phyloP scores from a whole-genome alignment of 2,888 invertebrate genomes.

The Apamea crenata region DNA sequence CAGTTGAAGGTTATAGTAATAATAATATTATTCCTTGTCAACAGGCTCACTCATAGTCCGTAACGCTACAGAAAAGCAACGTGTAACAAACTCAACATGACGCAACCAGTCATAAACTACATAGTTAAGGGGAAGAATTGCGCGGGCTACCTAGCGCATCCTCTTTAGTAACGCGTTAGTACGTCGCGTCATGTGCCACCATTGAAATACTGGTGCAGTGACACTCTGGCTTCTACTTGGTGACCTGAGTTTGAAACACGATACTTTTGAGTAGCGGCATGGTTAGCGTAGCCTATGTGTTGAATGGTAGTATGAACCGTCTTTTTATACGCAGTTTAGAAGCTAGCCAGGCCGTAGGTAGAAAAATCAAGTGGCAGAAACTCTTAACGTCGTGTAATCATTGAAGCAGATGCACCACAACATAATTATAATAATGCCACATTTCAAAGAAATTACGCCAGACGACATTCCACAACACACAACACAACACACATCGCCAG shows the following conservation, averaged over 20 bases:
- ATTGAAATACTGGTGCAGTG: neutral
- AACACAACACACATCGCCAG: no score
- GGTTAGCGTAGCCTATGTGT: neutral
- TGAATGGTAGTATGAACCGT: neutral
- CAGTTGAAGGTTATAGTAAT: no score
- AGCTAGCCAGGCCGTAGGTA: neutral
- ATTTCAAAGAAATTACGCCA: conserved; percentile 1
- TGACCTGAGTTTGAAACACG: neutral
- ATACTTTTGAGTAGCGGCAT: neutral
- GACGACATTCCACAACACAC: neutral
- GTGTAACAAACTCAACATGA: neutral
- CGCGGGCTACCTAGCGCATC: no score
- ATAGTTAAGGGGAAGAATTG: neutral
- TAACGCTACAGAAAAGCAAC: neutral
- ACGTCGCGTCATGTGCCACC: no score
- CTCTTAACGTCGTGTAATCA: neutral
- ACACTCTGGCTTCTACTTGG: no score
- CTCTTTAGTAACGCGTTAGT: neutral
- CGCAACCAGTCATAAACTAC: neutral
- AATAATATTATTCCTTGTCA: no score
- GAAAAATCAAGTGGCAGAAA: neutral
- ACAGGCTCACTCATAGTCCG: neutral
- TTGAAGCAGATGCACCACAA: neutral
- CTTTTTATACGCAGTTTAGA: neutral
- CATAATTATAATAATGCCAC: neutral